Evolutionary conservation across 2,888 invertebrate species (phyloP), one percentile per base, ranked within the genome.

Genomic region (Horisme vitalbata): DNA sequence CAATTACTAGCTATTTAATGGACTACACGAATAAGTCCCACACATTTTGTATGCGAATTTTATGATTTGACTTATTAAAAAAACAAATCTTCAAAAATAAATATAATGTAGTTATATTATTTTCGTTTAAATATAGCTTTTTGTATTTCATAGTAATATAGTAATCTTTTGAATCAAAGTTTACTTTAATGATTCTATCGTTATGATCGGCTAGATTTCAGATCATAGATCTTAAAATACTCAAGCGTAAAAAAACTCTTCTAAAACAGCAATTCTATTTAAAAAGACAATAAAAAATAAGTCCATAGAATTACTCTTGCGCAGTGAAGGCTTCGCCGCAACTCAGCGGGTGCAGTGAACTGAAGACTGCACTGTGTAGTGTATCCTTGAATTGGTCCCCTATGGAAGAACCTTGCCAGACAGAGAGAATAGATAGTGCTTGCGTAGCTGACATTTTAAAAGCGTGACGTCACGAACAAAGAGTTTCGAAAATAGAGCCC

Each of bases 351-450:
- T 79, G 78, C 86, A 86, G 72, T 86, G 85, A 87, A 87, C 87
- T 80, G 79, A 79, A 69, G 78, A 81, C 76, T 71, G 79, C 76
- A 75, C 77, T 65, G 20, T 14, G 14, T 38, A 21, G 26, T 21
- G 71, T 75, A 85, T 86, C 84, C 87, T 87, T 86, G 85, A 80
- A 71, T 71, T 63, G 65, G 65, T 71, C 72, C 67, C 75, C 76
- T 76, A 70, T 80, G 77, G 75, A 77, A 84, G 78, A 71, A 72
- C 55, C 53, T 62, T 30, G 82, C 18, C 30, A 46, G 74, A 86
- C 45, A 55, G 74, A 71, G 84, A 85, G 60, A 58, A 70, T 20
- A 57, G 21, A 63, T 61, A 68, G 50, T 59, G 44, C 57, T 57
- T 66, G 65, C 68, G 71, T 61, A 74, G 68, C 76, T 73, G 59